A percentile compares a stretch with the other conserved stretches of the same genome.
Conservation (phyloP, 2,113 vertebrate species). For the Pithys albifrons region DNA sequence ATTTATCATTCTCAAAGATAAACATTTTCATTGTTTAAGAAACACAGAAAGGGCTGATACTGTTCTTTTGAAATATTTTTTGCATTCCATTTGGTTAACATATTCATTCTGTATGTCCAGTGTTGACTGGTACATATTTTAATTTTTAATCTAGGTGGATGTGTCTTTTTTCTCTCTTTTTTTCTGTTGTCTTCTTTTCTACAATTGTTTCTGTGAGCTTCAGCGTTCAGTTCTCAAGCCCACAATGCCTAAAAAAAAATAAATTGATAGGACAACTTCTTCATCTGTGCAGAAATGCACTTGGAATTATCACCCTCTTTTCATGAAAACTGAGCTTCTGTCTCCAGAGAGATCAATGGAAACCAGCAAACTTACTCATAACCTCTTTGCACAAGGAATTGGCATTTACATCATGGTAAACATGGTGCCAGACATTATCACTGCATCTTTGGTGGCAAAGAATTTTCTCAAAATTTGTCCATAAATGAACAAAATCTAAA, state of each 20-base stretch:
- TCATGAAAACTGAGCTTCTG: neutral
- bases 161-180: neutral
- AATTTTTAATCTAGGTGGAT: neutral
- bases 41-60: neutral
- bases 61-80: neutral
- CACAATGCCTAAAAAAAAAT: neutral
- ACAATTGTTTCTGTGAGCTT: neutral
- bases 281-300: neutral
- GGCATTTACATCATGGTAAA: neutral
- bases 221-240: neutral
- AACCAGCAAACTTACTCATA: neutral
- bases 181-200: neutral
- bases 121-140: neutral
- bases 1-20: neutral
- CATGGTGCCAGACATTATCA: neutral
- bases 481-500: neutral
- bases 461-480: neutral
- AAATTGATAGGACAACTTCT: neutral
- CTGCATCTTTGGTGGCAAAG: neutral
- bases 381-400: neutral
- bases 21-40: neutral
- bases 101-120: neutral
- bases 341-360: neutral
- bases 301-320: neutral
- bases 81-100: neutral